A percentile compares a stretch with the other conserved stretches of the same genome.
phyloP scores from a whole-genome alignment of 2,888 invertebrate genomes.

The Gnatocerus cornutus region DNA sequence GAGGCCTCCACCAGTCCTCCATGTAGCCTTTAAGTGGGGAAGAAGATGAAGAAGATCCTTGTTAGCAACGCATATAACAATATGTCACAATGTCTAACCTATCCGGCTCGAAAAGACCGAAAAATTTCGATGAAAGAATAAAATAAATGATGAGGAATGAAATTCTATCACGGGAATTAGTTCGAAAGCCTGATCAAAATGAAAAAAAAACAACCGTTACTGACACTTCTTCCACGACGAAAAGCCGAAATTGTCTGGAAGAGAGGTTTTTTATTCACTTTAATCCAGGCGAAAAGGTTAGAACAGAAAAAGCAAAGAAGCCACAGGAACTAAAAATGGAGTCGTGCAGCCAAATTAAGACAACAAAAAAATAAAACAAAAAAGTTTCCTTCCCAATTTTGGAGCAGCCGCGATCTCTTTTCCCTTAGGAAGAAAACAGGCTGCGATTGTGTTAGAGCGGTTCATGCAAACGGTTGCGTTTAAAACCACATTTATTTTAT shows the following conservation, averaged over 20 bases:
- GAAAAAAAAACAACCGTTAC: conserved; percentile 59
- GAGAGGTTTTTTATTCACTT: conserved; percentile 56
- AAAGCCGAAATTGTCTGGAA: conserved; percentile 64
- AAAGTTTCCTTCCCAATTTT: conserved; percentile 61
- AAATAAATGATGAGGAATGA: conserved; percentile 38
- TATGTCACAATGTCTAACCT: conserved; percentile 54
- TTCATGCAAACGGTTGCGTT: conserved; percentile 26
- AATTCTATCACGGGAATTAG: conserved; percentile 31
- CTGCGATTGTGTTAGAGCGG: conserved; percentile 20
- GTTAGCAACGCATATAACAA: conserved; percentile 70
- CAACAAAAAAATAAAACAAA: conserved; percentile 52
- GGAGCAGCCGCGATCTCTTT: neutral
- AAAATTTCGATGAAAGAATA: conserved; percentile 26
- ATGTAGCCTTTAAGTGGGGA: conserved; percentile 97
- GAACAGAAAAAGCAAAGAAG: conserved; percentile 17
- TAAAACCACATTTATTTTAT: conserved; percentile 34
- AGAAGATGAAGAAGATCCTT: conserved; percentile 83
- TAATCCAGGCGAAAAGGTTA: conserved; percentile 43
- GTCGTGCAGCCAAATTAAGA: conserved; percentile 61
- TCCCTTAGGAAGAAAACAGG: conserved; percentile 27
- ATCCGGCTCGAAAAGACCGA: conserved; percentile 13
- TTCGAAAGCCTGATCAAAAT: conserved; percentile 52
- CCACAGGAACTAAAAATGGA: conserved; percentile 55
- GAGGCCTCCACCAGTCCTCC: conserved; percentile 98
- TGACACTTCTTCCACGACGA: conserved; percentile 68